Evolutionary conservation across 2,113 vertebrate species (phyloP), one percentile per base, ranked within the genome.

Genomic region (Axis porcinus): DNA sequence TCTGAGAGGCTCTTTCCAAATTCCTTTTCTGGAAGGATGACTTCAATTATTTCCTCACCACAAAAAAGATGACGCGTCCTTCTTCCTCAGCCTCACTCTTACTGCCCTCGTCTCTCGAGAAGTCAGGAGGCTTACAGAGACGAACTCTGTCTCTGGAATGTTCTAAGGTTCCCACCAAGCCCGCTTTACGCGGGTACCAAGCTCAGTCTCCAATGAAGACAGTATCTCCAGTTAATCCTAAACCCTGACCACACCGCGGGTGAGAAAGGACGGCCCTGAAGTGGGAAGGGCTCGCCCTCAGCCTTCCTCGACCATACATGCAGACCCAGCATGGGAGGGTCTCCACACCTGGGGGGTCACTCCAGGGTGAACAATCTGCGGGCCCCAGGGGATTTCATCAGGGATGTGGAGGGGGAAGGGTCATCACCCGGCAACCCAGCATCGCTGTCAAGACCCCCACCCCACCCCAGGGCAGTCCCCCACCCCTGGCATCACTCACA

Each of bases 251-350:
- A 47, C 40, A 28, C 2, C 0, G 1, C 0, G 2, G 15, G 8
- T 23, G 1, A 8, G 9, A 25, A 14, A 4, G 25, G 4, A 30
- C 3, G 19, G 21, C 7, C 4, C 13, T 54, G 58, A 45, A 13
- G 47, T 0, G 0, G 1, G 4, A 19, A 25, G 7, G 14, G 67
- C 36, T 27, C 25, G 30, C 86, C 2, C 2, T 5, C 11, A 55
- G 11, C 15, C 8, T 43, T 21, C 19, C 89, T 16, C 4, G 11
- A 23, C 12, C 3, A 0, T 4, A 16, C 7, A 4, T 9, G 23
- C 12, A 2, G 2, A n/a, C 50, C 47, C 10, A 16, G 4, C 0
- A 0, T 2, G 33, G 21, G 67, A 33, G 1, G 11, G 3, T 50
- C 52, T 43, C n/a, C 45, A 54, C 6, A 28, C 16, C 3, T 1